Evolutionary conservation across 2,797 vertebrate genomes (phyloP), one percentile per base, ranked within the genome.

Genomic region (Chanos chanos): DNA sequence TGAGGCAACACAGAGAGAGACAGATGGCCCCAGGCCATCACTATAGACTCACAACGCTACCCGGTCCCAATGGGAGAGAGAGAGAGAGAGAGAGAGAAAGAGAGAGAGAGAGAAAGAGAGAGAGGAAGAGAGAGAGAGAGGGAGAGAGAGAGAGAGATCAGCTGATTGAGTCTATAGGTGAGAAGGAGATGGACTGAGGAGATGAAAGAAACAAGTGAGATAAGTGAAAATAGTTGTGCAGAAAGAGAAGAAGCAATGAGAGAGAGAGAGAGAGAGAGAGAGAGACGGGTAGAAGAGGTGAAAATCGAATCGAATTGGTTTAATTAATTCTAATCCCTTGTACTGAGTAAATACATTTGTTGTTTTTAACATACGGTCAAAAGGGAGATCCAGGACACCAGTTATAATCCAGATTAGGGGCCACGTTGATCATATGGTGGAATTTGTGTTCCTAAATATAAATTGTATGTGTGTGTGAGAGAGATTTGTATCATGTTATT

Each of bases 1-100:
- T 84, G 82, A 70, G 77, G 85, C 84, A 86, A 85, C 83, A 82
- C 57, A 52, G 81, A 73, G 60, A 74, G 72, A 79, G 88, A 83
- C 88, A 89, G 88, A 89, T 89, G 88, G 88, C 82, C 74, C 71
- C 63, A 52, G 80, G 75, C 84, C 85, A 89, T 85, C 85, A 86
- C 86, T 85, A 85, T 85, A 83, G 86, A 87, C 83, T 79, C 85
- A 77, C 57, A 78, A 10, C 48, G 74, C 72, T 69, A 47, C 66
- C 50, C 3, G 15, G 67, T 74, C 76, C 82, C 84, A 57, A 7
- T 53, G 59, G 53, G 52, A 55, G 33, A 16, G 61, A 34, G 40
- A 27, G 60, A n/a, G 30, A 27, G 36, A 15, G 7, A 8, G 31
- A n/a, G 31, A 30, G 37, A 44, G 28, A 30, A 25, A 16, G 6